Evolutionary conservation across 2,888 invertebrate genomes (phyloP).

Genomic region (Desoria tigrina): DNA sequence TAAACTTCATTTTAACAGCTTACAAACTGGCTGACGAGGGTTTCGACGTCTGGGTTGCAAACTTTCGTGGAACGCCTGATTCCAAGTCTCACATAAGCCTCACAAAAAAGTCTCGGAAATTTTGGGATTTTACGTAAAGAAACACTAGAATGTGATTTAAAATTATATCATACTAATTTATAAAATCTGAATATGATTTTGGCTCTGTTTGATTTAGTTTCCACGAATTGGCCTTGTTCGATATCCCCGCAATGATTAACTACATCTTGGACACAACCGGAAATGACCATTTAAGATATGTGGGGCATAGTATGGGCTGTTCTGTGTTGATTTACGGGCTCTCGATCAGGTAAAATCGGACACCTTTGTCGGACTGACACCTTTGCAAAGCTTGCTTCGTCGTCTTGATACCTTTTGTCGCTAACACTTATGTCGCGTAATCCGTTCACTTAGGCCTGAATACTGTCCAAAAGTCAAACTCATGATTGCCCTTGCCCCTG

Average conservation of each 20-base stretch:
- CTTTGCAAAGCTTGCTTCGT: too few relatives aligned
- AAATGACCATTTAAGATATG: not conserved
- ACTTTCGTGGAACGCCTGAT: slow-evolving; percentile 6
- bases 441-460: not conserved
- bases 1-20: too few relatives aligned
- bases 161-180: too few relatives aligned
- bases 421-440: too few relatives aligned
- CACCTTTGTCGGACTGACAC: too few relatives aligned
- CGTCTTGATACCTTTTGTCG: too few relatives aligned
- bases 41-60: slow-evolving; percentile 6
- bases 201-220: slow-evolving; percentile 3
- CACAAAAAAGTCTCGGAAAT: not conserved
- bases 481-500: too few relatives aligned
- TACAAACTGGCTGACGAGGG: slow-evolving; percentile 8
- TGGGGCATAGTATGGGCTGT: slow-evolving; percentile 7
- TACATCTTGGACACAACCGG: not conserved
- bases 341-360: not conserved
- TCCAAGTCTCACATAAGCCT: not conserved
- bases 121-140: slow-evolving; percentile 15
- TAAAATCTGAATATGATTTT: too few relatives aligned
- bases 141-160: not conserved
- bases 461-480: not conserved
- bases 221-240: slow-evolving; percentile 6
- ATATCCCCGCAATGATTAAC: slow-evolving; percentile 7
- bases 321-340: not conserved